A percentile compares a stretch with the other conserved stretches of the same genome.
Conservation (phyloP, 2,888 invertebrate genomes). For the Nomada ruficornis region DNA sequence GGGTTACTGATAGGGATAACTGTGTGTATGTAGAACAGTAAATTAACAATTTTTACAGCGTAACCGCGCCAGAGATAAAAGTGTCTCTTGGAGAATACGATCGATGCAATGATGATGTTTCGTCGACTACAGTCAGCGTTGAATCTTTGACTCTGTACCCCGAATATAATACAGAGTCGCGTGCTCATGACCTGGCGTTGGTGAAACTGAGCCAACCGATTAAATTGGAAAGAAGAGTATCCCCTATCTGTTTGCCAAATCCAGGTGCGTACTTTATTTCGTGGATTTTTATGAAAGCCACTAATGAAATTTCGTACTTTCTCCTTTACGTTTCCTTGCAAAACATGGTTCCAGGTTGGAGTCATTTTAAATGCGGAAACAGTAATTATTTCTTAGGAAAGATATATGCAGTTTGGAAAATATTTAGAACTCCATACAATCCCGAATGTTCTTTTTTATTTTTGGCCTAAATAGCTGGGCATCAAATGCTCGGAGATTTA, state of each 20-base stretch:
- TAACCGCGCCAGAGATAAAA: slow-evolving; percentile 83
- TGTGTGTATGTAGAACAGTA: neutral
- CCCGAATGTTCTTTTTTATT: too few relatives aligned
- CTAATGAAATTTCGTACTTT: too few relatives aligned
- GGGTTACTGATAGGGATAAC: too few relatives aligned
- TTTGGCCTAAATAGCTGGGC: too few relatives aligned
- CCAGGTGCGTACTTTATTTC: slow-evolving; percentile 79
- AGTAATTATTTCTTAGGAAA: neutral
- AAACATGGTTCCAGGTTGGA: too few relatives aligned
- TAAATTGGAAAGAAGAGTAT: slow-evolving; percentile 85
- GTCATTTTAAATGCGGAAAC: too few relatives aligned
- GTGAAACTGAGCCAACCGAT: slow-evolving; percentile 85
- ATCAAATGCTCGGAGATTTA: too few relatives aligned
- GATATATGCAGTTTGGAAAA: neutral
- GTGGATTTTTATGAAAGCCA: too few relatives aligned
- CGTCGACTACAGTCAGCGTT: slow-evolving; percentile 85
- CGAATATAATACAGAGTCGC: slow-evolving; percentile 85
- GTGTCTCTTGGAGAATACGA: slow-evolving; percentile 86
- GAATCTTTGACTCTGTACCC: slow-evolving; percentile 85
- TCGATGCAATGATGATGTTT: slow-evolving; percentile 85
- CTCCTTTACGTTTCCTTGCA: too few relatives aligned
- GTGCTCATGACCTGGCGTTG: slow-evolving; percentile 87
- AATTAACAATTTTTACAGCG: slow-evolving; percentile 61
- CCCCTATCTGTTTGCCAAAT: slow-evolving; percentile 87
- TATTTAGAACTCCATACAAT: too few relatives aligned